Percentiles rank a stretch among this genome's conserved stretches.
phyloP scores from a whole-genome alignment of 2,113 vertebrate genomes.

The Corythoichthys haematopterus region DNA sequence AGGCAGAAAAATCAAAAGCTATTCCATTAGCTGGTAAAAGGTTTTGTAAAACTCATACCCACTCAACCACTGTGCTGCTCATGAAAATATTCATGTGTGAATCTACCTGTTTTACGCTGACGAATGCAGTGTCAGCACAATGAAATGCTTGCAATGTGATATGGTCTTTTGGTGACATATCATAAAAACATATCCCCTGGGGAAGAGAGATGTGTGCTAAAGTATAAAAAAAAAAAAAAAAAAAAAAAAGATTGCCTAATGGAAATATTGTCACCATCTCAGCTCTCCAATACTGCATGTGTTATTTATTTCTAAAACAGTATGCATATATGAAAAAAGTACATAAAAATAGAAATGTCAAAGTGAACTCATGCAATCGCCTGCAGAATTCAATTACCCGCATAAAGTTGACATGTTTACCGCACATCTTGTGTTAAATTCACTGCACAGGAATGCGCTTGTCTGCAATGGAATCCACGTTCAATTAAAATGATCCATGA shows the following conservation, averaged over 20 bases:
- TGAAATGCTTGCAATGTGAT: neutral
- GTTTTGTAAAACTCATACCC: neutral
- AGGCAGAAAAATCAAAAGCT: neutral
- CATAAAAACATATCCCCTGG: neutral
- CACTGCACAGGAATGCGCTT: slow-evolving; percentile 12
- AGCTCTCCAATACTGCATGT: neutral
- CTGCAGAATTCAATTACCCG: neutral
- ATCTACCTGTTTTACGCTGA: neutral
- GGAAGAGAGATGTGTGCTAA: neutral
- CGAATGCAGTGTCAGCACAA: neutral
- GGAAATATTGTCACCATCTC: neutral
- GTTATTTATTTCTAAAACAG: neutral
- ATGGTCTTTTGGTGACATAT: neutral
- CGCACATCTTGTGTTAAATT: slow-evolving; percentile 5
- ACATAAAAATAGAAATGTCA: neutral
- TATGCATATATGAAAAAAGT: neutral
- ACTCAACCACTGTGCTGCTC: neutral
- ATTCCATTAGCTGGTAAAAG: neutral
- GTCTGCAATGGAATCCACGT: slow-evolving; percentile 13
- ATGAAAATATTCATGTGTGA: neutral
- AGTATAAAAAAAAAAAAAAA: no score
- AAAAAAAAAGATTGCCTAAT: neutral
- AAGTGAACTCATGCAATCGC: neutral
- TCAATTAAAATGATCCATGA: slow-evolving; percentile 22
- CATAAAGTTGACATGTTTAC: neutral